phyloP scores from a whole-genome alignment of 2,888 invertebrate genomes.

The Lithophane leautieri region DNA sequence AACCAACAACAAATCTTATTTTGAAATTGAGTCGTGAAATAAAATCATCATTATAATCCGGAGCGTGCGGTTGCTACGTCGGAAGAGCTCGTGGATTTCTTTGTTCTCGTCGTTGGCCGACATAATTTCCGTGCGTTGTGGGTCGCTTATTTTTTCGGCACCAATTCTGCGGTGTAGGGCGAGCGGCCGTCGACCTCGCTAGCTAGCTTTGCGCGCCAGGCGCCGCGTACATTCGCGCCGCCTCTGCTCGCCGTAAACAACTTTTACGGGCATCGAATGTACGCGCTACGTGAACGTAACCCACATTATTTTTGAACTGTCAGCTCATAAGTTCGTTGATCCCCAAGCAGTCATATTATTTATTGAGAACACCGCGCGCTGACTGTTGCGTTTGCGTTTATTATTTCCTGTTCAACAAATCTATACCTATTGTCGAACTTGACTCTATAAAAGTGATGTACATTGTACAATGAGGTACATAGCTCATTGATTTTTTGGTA shows the following conservation, averaged over 20 bases:
- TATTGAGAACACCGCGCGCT: slow-evolving; percentile 86
- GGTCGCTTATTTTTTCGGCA: slow-evolving; percentile 89
- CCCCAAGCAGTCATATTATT: slow-evolving; percentile 83
- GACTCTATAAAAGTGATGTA: slow-evolving; percentile 58
- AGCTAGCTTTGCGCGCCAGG: slow-evolving; percentile 75
- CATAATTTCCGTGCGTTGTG: slow-evolving; percentile 85
- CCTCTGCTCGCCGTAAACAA: slow-evolving; percentile 85
- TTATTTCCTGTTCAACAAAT: slow-evolving; percentile 82
- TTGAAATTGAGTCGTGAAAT: slow-evolving; percentile 31
- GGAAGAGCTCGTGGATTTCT: slow-evolving; percentile 74
- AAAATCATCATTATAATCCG: slow-evolving; percentile 39
- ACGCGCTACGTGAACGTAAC: slow-evolving; percentile 90
- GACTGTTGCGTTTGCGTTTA: slow-evolving; percentile 79
- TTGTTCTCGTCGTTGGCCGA: slow-evolving; percentile 85
- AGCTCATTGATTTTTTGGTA: slow-evolving; percentile 25
- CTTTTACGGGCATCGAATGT: slow-evolving; percentile 89
- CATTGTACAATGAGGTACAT: slow-evolving; percentile 13
- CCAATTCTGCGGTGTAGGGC: slow-evolving; percentile 84
- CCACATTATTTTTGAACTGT: slow-evolving; percentile 90
- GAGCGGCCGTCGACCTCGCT: slow-evolving; percentile 81
- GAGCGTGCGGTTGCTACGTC: slow-evolving; percentile 65
- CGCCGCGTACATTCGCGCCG: slow-evolving; percentile 68
- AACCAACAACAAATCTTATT: not conserved
- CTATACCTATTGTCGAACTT: slow-evolving; percentile 72
- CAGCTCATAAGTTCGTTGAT: slow-evolving; percentile 89